phyloP scores from a whole-genome alignment of 2,888 invertebrate species.

The Odontomyia ornata region DNA sequence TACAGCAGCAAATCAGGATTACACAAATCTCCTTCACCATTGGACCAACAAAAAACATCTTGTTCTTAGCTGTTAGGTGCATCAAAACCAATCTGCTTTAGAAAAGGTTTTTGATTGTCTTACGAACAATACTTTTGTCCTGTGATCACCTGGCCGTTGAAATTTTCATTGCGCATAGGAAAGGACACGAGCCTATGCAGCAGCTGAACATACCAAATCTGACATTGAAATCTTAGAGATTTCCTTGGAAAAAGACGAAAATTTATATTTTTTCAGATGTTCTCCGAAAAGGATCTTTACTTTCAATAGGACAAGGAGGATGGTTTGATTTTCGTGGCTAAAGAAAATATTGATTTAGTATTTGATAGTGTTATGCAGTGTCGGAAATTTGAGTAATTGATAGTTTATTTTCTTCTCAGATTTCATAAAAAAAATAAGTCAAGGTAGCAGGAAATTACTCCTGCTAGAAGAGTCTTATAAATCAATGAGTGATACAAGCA shows the following conservation, averaged over 20 bases:
- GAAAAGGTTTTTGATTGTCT: not conserved
- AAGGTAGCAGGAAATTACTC: too few species aligned
- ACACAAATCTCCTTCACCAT: too few species aligned
- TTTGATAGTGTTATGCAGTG: too few species aligned
- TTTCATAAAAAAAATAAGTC: too few species aligned
- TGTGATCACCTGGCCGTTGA: not conserved
- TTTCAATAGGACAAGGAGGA: not conserved
- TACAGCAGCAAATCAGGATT: too few species aligned
- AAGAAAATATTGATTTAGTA: not conserved
- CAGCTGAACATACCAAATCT: not conserved
- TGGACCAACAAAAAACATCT: too few species aligned
- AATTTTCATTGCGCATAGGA: not conserved
- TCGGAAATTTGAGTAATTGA: too few species aligned
- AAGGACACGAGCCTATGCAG: conserved; percentile 6
- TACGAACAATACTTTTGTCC: not conserved
- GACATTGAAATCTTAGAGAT: not conserved
- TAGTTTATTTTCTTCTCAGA: too few species aligned
- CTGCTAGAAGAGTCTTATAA: too few species aligned
- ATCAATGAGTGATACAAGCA: too few species aligned
- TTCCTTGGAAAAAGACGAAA: not conserved
- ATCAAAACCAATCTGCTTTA: too few species aligned
- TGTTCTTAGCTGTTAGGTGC: too few species aligned
- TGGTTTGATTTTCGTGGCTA: not conserved
- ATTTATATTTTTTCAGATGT: not conserved
- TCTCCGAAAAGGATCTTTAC: not conserved